Percentiles rank a stretch among this genome's conserved stretches.
Conservation (phyloP, 2,888 invertebrate species). For the Stratiomys singularior region DNA sequence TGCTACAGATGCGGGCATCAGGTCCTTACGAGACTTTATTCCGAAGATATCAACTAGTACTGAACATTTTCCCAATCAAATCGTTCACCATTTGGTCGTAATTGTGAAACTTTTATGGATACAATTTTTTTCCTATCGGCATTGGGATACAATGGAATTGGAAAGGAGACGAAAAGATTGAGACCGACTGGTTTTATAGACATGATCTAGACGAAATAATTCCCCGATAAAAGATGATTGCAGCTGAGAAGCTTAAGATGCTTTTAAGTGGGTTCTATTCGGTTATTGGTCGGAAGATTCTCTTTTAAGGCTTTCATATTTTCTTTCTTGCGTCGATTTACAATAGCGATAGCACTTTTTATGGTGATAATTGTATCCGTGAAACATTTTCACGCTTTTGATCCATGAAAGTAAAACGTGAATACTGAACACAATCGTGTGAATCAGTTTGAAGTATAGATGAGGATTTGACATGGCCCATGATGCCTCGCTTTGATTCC, state of each 20-base stretch:
- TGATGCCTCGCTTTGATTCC: too few species aligned
- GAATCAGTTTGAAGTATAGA: too few species aligned
- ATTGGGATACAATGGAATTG: neutral
- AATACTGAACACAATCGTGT: too few species aligned
- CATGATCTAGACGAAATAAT: slow-evolving; percentile 2
- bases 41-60: neutral
- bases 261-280: neutral
- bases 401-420: neutral
- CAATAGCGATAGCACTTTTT: neutral
- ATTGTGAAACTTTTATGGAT: slow-evolving; percentile 10
- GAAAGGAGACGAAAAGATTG: neutral
- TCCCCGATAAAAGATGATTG: neutral
- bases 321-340: neutral
- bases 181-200: neutral
- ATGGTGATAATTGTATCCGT: neutral
- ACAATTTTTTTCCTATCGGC: neutral
- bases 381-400: neutral
- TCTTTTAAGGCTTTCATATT: neutral
- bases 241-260: neutral
- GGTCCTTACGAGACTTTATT: neutral
- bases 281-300: neutral
- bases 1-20: neutral
- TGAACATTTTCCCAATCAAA: neutral
- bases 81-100: slow-evolving; percentile 15
- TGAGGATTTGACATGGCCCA: too few species aligned